Conservation (phyloP, 2,113 vertebrate species). For the Nycticebus coucang region DNA sequence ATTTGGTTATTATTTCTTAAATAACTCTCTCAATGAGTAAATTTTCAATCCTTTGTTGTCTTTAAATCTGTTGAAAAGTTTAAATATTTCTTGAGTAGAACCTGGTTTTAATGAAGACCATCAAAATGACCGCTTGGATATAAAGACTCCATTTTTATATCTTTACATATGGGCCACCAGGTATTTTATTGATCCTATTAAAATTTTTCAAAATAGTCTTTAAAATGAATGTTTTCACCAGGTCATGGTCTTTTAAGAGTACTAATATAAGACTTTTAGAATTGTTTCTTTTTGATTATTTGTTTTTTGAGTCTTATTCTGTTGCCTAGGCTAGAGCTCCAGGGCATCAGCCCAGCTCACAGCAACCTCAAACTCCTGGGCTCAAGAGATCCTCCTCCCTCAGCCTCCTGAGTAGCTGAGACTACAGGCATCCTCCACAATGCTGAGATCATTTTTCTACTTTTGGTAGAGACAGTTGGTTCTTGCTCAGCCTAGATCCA, state of each 20-base stretch:
- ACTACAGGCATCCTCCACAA: too few relatives aligned
- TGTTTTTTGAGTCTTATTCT: too few relatives aligned
- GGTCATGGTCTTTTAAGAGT: neutral
- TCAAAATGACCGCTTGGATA: conserved; percentile 26
- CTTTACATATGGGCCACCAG: neutral
- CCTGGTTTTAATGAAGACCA: conserved; percentile 15
- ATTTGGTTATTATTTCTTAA: conserved; percentile 30
- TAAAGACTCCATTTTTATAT: neutral
- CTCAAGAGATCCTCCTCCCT: too few relatives aligned
- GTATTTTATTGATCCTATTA: conserved; percentile 41
- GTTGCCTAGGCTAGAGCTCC: too few relatives aligned
- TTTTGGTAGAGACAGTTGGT: too few relatives aligned
- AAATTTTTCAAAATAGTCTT: neutral
- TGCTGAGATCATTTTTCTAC: too few relatives aligned
- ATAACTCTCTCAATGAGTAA: conserved; percentile 15
- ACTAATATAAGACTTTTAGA: neutral
- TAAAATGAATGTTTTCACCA: conserved; percentile 19
- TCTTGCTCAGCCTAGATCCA: too few relatives aligned
- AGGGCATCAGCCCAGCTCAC: too few relatives aligned
- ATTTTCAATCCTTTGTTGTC: neutral
- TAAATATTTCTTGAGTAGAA: conserved; percentile 44
- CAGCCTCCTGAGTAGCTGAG: too few relatives aligned
- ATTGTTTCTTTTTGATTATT: neutral
- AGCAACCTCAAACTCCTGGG: too few relatives aligned
- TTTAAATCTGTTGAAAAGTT: conserved; percentile 37